Conservation (phyloP, 1,140 invertebrate species). For the Heliconius nattereri region DNA sequence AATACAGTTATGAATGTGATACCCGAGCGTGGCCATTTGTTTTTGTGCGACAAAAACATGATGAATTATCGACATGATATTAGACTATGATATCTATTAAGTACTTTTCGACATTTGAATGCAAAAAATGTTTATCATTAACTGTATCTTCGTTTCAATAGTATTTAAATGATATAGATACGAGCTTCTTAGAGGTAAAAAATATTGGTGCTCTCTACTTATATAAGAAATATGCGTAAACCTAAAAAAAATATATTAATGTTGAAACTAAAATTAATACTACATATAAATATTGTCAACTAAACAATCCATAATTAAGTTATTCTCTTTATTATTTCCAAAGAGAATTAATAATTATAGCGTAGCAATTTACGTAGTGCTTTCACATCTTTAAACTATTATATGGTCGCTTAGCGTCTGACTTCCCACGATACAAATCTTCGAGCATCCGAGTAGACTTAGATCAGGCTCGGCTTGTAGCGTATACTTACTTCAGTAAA, state of each 20-base stretch:
- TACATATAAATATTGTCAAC: background rate
- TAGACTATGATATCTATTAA: slow-evolving; percentile 33
- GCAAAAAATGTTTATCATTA: background rate
- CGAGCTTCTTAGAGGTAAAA: background rate
- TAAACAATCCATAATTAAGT: background rate
- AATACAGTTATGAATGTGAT: slow-evolving; percentile 57
- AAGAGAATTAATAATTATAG: background rate
- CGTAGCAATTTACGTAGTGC: background rate
- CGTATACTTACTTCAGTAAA: slow-evolving; percentile 2
- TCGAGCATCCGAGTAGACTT: background rate
- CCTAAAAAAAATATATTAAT: background rate
- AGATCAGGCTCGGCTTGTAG: background rate
- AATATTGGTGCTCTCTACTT: background rate
- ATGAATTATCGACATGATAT: slow-evolving; percentile 60
- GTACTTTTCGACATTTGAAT: slow-evolving; percentile 10
- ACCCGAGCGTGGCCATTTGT: slow-evolving; percentile 51
- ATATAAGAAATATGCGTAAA: background rate
- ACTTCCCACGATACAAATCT: slow-evolving; percentile 64
- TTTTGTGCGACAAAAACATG: slow-evolving; percentile 66
- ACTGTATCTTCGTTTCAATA: background rate
- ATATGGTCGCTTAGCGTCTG: slow-evolving; percentile 64
- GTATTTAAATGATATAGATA: background rate
- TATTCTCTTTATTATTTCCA: background rate
- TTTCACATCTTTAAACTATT: slow-evolving; percentile 66
- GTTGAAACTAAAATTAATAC: background rate